Conservation (phyloP, 2,888 invertebrate species). For the Apocheima hispidaria region DNA sequence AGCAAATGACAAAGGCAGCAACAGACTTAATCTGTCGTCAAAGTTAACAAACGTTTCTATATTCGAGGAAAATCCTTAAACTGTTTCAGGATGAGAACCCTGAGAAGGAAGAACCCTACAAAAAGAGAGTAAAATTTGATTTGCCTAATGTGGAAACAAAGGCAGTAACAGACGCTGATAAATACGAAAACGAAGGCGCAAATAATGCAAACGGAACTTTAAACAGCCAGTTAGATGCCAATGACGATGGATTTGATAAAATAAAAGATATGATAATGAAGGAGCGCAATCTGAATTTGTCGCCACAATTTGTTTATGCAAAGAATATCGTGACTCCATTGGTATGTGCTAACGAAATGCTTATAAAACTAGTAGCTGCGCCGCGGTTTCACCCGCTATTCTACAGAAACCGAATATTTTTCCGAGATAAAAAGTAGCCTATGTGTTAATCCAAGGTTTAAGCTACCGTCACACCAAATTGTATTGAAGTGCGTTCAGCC, state of each 20-base stretch:
- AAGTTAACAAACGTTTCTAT: too few relatives aligned
- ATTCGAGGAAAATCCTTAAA: too few relatives aligned
- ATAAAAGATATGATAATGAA: constrained; percentile 70
- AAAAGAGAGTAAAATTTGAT: constrained; percentile 65
- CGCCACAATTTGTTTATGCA: constrained; percentile 73
- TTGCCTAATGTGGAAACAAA: constrained; percentile 53
- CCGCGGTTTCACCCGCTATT: too few relatives aligned
- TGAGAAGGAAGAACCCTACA: constrained; percentile 36
- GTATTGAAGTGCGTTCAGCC: too few relatives aligned
- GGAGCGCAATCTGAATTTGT: constrained; percentile 70
- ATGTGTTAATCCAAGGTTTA: too few relatives aligned
- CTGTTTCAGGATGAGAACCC: constrained; percentile 27
- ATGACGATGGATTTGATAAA: constrained; percentile 61
- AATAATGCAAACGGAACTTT: constrained; percentile 50
- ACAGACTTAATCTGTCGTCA: too few relatives aligned
- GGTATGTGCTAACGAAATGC: constrained; percentile 50
- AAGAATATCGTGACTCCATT: constrained; percentile 58
- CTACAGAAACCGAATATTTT: too few relatives aligned
- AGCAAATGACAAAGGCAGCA: too few relatives aligned
- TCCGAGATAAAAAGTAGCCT: too few relatives aligned
- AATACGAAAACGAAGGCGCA: constrained; percentile 36
- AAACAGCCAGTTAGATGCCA: constrained; percentile 57
- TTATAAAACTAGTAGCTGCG: too few relatives aligned
- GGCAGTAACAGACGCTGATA: constrained; percentile 40
- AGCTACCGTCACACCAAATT: too few relatives aligned